These are phyloP conservation scores for Pelobates fuscus DNA, from an alignment of 2,113 vertebrate genomes.

Conservation along the genomic window DNA sequence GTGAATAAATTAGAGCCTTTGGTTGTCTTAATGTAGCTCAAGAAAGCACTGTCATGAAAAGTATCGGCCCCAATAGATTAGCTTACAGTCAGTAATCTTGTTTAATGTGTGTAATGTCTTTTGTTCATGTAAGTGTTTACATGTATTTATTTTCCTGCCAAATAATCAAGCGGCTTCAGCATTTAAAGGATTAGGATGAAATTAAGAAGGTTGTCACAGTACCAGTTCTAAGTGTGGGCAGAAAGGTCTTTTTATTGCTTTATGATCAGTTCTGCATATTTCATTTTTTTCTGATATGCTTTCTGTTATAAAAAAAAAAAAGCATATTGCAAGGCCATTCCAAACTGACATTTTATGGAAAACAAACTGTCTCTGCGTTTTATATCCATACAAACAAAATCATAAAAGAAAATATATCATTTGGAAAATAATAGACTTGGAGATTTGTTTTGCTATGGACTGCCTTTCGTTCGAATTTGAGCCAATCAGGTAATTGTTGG, in stretches of 20 bases:
- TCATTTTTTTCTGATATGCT: constrained; percentile 3
- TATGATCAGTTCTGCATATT: constrained; percentile 3
- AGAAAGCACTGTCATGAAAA: constrained; percentile 31
- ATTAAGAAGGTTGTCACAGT: constrained; percentile 40
- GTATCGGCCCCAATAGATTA: constrained; percentile 35
- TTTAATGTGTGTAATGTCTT: constrained; percentile 46
- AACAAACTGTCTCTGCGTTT: too few relatives aligned
- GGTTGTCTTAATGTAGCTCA: constrained; percentile 20
- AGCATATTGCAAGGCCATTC: not conserved
- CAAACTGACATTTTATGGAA: not conserved
- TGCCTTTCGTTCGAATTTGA: too few relatives aligned
- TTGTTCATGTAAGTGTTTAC: constrained; percentile 47
- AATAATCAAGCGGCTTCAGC: constrained; percentile 45
- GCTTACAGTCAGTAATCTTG: constrained; percentile 47
- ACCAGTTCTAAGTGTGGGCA: constrained; percentile 17
- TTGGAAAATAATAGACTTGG: too few relatives aligned
- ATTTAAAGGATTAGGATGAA: constrained; percentile 45
- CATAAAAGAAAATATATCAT: too few relatives aligned
- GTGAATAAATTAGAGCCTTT: constrained; percentile 35
- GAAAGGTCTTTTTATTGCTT: constrained; percentile 34
- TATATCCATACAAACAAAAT: too few relatives aligned
- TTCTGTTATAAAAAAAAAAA: not conserved
- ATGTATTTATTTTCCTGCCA: constrained; percentile 39
- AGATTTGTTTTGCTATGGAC: too few relatives aligned
- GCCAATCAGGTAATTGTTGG: too few relatives aligned